Evolutionary conservation across 2,797 vertebrate species (phyloP).

Genomic region (Tokudaia muenninki): DNA sequence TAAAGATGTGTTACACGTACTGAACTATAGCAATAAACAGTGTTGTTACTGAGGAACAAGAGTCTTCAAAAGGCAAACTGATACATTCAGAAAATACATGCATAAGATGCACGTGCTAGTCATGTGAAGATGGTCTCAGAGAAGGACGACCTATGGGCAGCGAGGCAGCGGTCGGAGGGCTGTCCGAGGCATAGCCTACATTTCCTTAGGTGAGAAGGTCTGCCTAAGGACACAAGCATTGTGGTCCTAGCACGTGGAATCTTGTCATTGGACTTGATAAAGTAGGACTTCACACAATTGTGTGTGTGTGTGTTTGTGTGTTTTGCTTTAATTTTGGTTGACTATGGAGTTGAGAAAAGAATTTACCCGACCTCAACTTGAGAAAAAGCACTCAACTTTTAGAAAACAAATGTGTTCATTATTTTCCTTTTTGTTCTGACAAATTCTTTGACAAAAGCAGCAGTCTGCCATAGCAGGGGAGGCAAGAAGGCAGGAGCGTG

Average conservation of each 20-base stretch:
- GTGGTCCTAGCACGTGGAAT: neutral
- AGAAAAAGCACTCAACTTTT: neutral
- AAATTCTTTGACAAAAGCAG: neutral
- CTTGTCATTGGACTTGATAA: neutral
- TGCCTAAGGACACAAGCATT: neutral
- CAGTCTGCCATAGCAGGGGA: neutral
- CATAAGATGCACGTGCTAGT: neutral
- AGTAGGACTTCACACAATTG: neutral
- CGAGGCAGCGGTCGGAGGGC: neutral
- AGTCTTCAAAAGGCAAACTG: constrained; percentile 5
- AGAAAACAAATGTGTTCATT: neutral
- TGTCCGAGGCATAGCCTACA: neutral
- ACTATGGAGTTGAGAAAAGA: constrained; percentile 12
- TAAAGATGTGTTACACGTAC: neutral
- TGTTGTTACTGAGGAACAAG: constrained; percentile 8
- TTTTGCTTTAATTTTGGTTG: constrained; percentile 35
- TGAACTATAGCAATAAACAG: neutral
- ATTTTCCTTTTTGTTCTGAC: neutral
- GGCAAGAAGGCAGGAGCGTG: neutral
- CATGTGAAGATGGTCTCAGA: neutral
- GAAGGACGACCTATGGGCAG: neutral
- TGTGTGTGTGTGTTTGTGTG: neutral
- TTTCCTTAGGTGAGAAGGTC: neutral
- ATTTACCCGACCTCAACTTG: neutral
- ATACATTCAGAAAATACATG: neutral